Base-by-base conservation (phyloP, 2,113 vertebrate species). In the Abramis brama region DNA sequence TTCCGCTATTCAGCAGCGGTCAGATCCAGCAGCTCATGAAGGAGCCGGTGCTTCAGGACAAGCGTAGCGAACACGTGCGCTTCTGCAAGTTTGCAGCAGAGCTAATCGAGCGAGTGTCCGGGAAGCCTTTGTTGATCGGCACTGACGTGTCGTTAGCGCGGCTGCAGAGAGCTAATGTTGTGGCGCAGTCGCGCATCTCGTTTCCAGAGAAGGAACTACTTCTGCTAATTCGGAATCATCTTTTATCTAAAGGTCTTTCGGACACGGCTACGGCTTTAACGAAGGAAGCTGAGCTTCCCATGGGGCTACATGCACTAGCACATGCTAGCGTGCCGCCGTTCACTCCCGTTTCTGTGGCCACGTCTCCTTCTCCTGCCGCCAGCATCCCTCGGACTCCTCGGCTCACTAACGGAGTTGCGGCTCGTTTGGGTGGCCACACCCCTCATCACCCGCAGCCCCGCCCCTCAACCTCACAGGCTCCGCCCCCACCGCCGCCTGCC, bases 1-100 rank as follows among this genome's bases (percentile, higher is more conserved):
- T 99, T 36, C 98, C 98, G 9, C 94, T 99, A 84, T 99, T 99
- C 92, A 97, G 97, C 93, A 99, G 98, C 83, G 97, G 98, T 33
- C 98, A 99, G 91, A 99, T 99, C 91, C 98, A 99, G 93, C 97
- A 99, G 92, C 94, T 99, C 88, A 99, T 99, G 98, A 98, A 99
- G 87, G 98, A 99, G 91, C 98, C 98, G 0, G 96, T 99, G 86
- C 96, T 99, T 7, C 98, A 99, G 95, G 98, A 99, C 94, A 99
- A 99, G 91, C 97, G 98, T 88, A 98, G 96, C 0, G 97, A 99
- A 87, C 98, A 99, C 0, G 98, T 99, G 79, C 97, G 97, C 88
- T 99, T 99, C 92, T 99, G 98, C 92, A 99, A 99, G 85, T 99
- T 96, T 0, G 97, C 98, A 0, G 97, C 98, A 0, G 97, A 99